Evolutionary conservation across 2,797 vertebrate species (phyloP).

Genomic region (Typhlichthys eigenmanni): DNA sequence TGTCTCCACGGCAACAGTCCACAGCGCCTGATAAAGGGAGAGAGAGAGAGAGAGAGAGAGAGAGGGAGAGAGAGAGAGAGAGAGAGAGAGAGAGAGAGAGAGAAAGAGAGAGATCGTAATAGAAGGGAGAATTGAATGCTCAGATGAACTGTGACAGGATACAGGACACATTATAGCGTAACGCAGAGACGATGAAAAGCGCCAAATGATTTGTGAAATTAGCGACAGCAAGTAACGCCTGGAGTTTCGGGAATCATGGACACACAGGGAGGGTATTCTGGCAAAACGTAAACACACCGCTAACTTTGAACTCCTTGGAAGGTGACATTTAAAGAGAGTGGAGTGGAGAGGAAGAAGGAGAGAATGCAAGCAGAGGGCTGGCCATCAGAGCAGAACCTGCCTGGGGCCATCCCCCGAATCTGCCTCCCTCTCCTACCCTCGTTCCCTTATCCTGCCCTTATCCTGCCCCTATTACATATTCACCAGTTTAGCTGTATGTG

Average conservation of each 20-base stretch:
- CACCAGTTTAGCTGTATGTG: not conserved
- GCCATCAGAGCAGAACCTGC: conserved; percentile 59
- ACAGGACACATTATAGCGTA: conserved; percentile 23
- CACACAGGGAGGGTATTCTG: not conserved
- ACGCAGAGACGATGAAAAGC: not conserved
- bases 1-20: conserved; percentile 60
- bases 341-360: not conserved
- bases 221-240: no score
- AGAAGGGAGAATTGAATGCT: not conserved
- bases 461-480: conserved; percentile 8
- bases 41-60: conserved; percentile 11
- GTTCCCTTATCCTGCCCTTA: not conserved
- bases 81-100: conserved; percentile 9
- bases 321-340: conserved; percentile 36
- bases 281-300: not conserved
- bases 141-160: conserved; percentile 38
- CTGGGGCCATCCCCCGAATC: conserved; percentile 46
- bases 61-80: not conserved
- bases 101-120: not conserved
- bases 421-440: conserved; percentile 3
- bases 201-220: not conserved
- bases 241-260: not conserved
- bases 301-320: conserved; percentile 22
- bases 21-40: not conserved
- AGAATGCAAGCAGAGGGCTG: conserved; percentile 24